Conservation (phyloP, 2,113 vertebrate genomes). For the Pungitius pungitius region DNA sequence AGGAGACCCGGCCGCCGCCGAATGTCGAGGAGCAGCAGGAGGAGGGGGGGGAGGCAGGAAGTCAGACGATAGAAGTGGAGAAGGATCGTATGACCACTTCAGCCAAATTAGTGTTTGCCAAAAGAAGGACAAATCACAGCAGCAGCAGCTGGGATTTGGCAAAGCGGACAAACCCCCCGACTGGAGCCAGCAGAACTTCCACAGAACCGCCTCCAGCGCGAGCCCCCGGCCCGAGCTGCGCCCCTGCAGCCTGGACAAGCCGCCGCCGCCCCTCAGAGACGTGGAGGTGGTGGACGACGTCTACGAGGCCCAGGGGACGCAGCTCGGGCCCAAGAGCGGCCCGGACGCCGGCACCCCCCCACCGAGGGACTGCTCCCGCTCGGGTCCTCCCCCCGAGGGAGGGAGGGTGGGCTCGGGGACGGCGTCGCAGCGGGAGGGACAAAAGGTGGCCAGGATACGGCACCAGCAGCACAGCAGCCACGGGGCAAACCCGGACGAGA, state of each 20-base stretch:
- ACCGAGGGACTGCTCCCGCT: slow-evolving; percentile 86
- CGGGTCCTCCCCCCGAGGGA: slow-evolving; percentile 66
- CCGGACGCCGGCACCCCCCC: slow-evolving; percentile 82
- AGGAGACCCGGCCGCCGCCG: slow-evolving; percentile 82
- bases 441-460: slow-evolving; percentile 93
- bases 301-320: slow-evolving; percentile 78
- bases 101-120: slow-evolving; percentile 75
- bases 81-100: slow-evolving; percentile 62
- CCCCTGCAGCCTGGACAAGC: slow-evolving; percentile 85
- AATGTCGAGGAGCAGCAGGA: slow-evolving; percentile 82
- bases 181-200: slow-evolving; percentile 80
- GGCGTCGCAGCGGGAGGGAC: slow-evolving; percentile 85
- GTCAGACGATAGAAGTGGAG: slow-evolving; percentile 59
- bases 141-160: slow-evolving; percentile 81
- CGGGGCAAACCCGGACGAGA: slow-evolving; percentile 70
- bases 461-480: slow-evolving; percentile 90
- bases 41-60: slow-evolving; percentile 77
- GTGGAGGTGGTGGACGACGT: slow-evolving; percentile 81
- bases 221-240: slow-evolving; percentile 70
- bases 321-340: slow-evolving; percentile 66
- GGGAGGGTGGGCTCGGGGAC: slow-evolving; percentile 61
- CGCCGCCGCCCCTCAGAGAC: slow-evolving; percentile 63
- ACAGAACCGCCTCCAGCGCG: slow-evolving; percentile 63
- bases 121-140: slow-evolving; percentile 75
- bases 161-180: slow-evolving; percentile 87